Conservation (phyloP, 2,888 invertebrate genomes). For the Synanthedon tipuliformis region DNA sequence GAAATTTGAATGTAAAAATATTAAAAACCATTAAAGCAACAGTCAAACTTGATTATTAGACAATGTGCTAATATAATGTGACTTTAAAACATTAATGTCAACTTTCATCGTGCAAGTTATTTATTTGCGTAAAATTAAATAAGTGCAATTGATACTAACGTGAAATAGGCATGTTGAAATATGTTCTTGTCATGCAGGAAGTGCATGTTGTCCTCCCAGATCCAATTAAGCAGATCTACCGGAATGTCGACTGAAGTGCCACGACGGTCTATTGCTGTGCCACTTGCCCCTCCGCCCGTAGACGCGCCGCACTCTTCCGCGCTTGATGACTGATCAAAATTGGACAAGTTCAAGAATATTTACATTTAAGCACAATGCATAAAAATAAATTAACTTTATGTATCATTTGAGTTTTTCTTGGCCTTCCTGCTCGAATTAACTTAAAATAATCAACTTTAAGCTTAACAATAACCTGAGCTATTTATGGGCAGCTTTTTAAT, state of each 20-base stretch:
- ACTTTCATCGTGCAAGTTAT: too few relatives aligned
- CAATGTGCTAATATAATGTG: too few relatives aligned
- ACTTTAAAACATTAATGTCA: too few relatives aligned
- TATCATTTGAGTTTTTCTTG: not conserved
- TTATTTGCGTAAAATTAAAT: too few relatives aligned
- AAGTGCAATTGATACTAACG: slow-evolving; percentile 66
- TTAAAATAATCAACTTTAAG: too few relatives aligned
- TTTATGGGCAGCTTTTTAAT: too few relatives aligned
- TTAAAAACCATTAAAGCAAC: too few relatives aligned
- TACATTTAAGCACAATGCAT: not conserved
- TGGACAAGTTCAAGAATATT: not conserved
- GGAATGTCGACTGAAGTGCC: slow-evolving; percentile 71
- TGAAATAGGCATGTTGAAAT: slow-evolving; percentile 95
- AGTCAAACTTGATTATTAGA: too few relatives aligned
- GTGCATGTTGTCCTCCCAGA: slow-evolving; percentile 97
- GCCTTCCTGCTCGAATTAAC: too few relatives aligned
- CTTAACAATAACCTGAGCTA: too few relatives aligned
- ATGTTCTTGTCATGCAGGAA: slow-evolving; percentile 95
- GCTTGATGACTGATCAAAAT: slow-evolving; percentile 14
- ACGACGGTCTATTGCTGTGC: slow-evolving; percentile 20
- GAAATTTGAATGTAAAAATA: too few relatives aligned
- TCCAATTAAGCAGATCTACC: slow-evolving; percentile 91
- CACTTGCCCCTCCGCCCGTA: slow-evolving; percentile 23
- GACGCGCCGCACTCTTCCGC: slow-evolving; percentile 10
- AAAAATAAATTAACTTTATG: not conserved